phyloP scores from a whole-genome alignment of 2,113 vertebrate genomes.

The Gymnogyps californianus region DNA sequence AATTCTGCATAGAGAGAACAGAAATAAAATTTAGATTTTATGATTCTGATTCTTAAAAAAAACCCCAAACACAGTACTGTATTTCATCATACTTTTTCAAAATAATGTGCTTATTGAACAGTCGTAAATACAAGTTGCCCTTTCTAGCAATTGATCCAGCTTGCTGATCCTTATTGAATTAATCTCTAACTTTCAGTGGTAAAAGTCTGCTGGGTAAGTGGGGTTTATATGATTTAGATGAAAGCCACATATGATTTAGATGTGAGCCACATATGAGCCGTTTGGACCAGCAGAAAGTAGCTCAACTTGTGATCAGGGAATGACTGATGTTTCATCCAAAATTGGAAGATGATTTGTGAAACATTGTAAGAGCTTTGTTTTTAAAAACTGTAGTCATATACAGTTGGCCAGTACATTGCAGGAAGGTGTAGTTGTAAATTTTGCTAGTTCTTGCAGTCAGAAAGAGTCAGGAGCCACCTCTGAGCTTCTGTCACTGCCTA shows the following conservation, averaged over 20 bases:
- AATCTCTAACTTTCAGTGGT: neutral
- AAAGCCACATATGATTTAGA: too few relatives aligned
- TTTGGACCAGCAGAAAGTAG: neutral
- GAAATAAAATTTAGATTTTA: neutral
- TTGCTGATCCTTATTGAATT: neutral
- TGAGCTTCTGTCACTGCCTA: neutral
- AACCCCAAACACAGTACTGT: fast-evolving
- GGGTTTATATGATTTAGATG: neutral
- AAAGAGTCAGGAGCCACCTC: neutral
- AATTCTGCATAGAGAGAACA: neutral
- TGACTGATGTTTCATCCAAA: neutral
- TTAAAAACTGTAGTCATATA: neutral
- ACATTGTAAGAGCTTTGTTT: neutral
- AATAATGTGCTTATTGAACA: neutral
- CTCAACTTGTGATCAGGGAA: neutral
- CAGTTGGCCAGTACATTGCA: neutral
- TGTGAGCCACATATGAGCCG: fast-evolving
- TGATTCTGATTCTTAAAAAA: neutral
- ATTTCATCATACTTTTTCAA: neutral
- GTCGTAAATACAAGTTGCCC: neutral
- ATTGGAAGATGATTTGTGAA: neutral
- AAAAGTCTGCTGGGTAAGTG: neutral
- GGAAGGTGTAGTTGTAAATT: neutral
- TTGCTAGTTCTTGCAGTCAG: neutral
- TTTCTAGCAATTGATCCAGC: neutral